Evolutionary conservation across 2,888 invertebrate genomes (phyloP), one percentile per base, ranked within the genome.

Genomic region (Cylindroiulus punctatus): DNA sequence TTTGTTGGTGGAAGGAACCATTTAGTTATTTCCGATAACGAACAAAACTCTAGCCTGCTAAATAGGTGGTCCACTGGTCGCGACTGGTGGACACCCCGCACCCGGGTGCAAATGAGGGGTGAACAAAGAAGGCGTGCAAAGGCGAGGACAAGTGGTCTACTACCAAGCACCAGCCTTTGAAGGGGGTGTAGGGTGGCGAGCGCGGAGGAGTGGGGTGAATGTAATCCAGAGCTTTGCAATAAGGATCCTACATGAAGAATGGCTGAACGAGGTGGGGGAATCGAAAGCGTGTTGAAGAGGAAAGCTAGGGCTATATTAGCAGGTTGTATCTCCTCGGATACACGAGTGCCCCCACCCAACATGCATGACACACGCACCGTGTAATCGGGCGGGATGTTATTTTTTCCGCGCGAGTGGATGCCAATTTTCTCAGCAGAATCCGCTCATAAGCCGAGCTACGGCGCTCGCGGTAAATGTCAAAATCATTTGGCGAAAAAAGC

Each of bases 381-480:
- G 81, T 30, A 32, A 81, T 26, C 26, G 81, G 19, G 12, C 32
- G 81, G 14, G 32, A 17, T 81, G 32, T 81, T 81, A 30, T 81
- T 81, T 81, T 81, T 81, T 81, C 81, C 81, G 81, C 81, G 4
- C 4, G n/a, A 81, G 22, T n/a, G 81, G 32, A 81, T 1, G 26
- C 12, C 81, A 81, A 81, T 81, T 81, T 81, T 81, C 81, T 81
- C 32, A 17, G 12, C 32, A 5, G 14, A n/a, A 30, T 81, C 81
- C 22, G 5, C n/a, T 81, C 81, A 81, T 32, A 32, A 81, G 81
- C 32, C 81, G 7, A 76, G 26, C 5, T 42, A 10, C 14, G 4
- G 26, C n/a, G 26, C 7, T 81, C 5, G 12, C 81, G n/a, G 81
- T 81, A 81, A 81, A 81, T 81, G 81, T 81, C 81, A 81, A 81